Evolutionary conservation across 2,113 vertebrate species (phyloP), one percentile per base, ranked within the genome.

Genomic region (Fukomys damarensis): DNA sequence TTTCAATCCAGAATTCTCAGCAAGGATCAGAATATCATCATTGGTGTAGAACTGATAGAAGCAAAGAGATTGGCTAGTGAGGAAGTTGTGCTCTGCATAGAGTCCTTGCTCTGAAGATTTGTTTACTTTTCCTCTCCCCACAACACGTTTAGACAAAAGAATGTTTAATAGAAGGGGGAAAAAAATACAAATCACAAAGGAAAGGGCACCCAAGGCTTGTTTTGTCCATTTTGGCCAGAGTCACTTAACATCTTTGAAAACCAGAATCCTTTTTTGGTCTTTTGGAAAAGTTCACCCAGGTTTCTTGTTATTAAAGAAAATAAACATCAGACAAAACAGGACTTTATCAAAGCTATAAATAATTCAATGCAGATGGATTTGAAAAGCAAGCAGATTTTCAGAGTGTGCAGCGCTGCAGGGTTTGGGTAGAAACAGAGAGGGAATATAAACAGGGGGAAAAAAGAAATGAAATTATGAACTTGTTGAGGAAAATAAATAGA

Each of bases 301-400:
- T 98, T 98, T 98, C 97, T 98, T 98, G 89, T 97, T 99, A 98
- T 98, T 98, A 98, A 98, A 98, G 96, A 98, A 99, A 99, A 99
- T 97, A 98, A 98, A 98, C 98, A 98, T 98, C 95, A 97, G 97
- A 98, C 97, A 98, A 98, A 99, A 98, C 96, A 20, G 0, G 94
- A 95, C 94, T 98, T 98, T 98, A 98, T 98, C 98, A 97, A 98
- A 98, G 98, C 98, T 98, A 98, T 98, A 98, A 98, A 98, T 98
- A 99, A 98, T 98, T 98, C 96, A 98, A 97, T 97, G 98, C 98
- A 98, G 98, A 98, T 98, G 98, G 98, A 98, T 98, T 98, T 97
- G 97, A 98, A 98, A 97, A 98, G 84, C 93, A 95, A 96, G 96
- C 84, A 97, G 96, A 98, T 94, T 98, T 98, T 97, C 61, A 82